Evolutionary conservation across 37 sponge, comb jelly and placozoan genomes (phyloP).

Genomic region (Tethya wilhelma): DNA sequence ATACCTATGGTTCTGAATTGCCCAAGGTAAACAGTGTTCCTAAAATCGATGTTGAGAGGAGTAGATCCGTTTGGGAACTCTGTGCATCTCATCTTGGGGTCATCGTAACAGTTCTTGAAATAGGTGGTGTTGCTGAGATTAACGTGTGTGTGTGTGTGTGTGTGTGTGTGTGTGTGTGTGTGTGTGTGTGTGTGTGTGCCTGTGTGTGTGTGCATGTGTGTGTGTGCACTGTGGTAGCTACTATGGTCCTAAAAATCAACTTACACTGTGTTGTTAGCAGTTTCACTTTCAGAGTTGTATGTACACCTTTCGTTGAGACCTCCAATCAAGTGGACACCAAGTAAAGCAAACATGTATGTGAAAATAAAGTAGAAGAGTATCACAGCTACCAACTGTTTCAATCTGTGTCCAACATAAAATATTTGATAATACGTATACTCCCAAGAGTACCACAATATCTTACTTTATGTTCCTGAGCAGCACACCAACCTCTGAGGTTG

Average conservation of each 20-base stretch:
- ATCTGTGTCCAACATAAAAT: too few relatives aligned
- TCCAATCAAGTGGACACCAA: slow-evolving; percentile 79
- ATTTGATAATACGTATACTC: too few relatives aligned
- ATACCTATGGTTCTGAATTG: slow-evolving; percentile 52
- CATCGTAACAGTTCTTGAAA: not conserved
- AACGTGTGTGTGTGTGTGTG: too few relatives aligned
- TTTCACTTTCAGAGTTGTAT: not conserved
- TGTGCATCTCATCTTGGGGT: not conserved
- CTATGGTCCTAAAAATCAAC: too few relatives aligned
- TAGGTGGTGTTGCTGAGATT: too few relatives aligned
- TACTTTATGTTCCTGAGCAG: slow-evolving; percentile 33
- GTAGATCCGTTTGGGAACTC: not conserved
- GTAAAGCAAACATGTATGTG: slow-evolving; percentile 65
- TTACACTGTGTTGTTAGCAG: too few relatives aligned
- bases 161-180: too few relatives aligned
- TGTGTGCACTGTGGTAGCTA: too few relatives aligned
- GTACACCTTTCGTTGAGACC: slow-evolving; percentile 49
- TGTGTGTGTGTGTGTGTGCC: too few relatives aligned
- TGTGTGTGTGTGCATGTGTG: too few relatives aligned
- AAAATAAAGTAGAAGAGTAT: slow-evolving; percentile 66
- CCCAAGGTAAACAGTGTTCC: slow-evolving; percentile 47
- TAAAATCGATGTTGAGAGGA: slow-evolving; percentile 13
- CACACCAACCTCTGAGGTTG: slow-evolving; percentile 9
- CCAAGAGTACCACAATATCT: too few relatives aligned
- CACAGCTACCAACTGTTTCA: slow-evolving; percentile 65